phyloP scores from a whole-genome alignment of 2,797 vertebrate genomes.

The Corythornis leucogaster region DNA sequence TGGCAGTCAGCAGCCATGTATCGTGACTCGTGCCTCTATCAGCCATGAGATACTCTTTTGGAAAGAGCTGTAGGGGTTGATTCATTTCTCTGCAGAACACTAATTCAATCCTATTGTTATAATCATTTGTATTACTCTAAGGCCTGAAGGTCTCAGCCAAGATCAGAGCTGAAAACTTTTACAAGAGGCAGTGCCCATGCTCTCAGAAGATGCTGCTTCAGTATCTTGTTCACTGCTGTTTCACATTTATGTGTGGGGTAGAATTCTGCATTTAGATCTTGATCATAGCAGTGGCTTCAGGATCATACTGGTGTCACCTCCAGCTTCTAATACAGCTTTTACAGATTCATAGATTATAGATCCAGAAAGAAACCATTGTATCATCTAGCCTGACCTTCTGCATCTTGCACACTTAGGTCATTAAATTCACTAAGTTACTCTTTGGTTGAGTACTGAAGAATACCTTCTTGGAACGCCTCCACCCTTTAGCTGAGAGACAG shows the following conservation, averaged over 20 bases:
- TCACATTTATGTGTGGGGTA: background rate
- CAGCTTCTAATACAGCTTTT: constrained; percentile 6
- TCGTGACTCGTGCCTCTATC: accelerated
- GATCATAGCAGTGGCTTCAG: background rate
- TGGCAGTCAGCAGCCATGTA: background rate
- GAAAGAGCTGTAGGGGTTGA: background rate
- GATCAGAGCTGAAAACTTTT: background rate
- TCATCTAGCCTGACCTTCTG: background rate
- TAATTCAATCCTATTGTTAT: background rate
- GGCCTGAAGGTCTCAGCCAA: constrained; percentile 1
- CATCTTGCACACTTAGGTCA: background rate
- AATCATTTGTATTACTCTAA: background rate
- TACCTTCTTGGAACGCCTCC: background rate
- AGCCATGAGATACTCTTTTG: background rate
- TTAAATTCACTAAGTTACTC: background rate
- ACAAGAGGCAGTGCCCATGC: background rate
- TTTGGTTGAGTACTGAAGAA: background rate
- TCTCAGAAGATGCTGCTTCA: background rate
- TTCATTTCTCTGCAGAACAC: background rate
- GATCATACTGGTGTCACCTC: background rate
- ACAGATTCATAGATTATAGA: background rate
- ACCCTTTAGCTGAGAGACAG: background rate
- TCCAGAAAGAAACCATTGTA: background rate
- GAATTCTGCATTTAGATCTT: constrained; percentile 9
- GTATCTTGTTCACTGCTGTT: background rate